Base-by-base conservation (phyloP, 2,797 vertebrate species). In the Euthynnus affinis region DNA sequence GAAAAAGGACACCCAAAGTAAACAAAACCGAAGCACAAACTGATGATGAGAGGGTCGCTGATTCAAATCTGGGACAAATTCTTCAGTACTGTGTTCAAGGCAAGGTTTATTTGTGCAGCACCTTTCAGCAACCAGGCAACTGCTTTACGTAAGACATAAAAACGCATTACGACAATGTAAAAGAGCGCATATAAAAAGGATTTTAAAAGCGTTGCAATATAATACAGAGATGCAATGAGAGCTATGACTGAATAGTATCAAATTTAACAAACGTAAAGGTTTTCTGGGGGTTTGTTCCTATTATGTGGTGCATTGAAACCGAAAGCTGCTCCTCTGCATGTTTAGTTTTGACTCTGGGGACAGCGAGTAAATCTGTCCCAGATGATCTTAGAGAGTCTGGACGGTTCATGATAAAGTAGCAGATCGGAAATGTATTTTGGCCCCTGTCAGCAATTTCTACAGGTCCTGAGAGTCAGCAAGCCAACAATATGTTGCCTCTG, bases 1-100 rank as follows among this genome's bases (percentile, higher is more conserved):
- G 58, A 80, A 76, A 76, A 75, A 78, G 3, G 17, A 74, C 1
- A 32, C 9, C 4, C 13, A 46, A 13, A 52, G 60, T 29, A 34
- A 17, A 22, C 10, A 23, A 29, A 68, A 51, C 13, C 6, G 56
- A 23, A 10, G 15, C 13, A 22, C n/a, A 51, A 58, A 64, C 0
- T 2, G 3, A 2, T 27, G 14, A 63, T 9, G 17, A 1, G 1
- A 62, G 27, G 13, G 5, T 51, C 59, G 46, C 13, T 22, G 29
- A 53, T 68, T 55, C 23, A 69, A 74, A 71, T 52, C 5, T 22
- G 8, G 18, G n/a, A 32, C 56, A 62, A 12, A 2, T 5, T 27
- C 6, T 44, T 48, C 44, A 29, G 0, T 60, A 5, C 17, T 23
- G 44, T 48, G 22, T 49, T 6, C 17, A 57, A 52, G 4, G 5